Conservation (phyloP, 2,888 invertebrate genomes). For the Protonemura montana region DNA sequence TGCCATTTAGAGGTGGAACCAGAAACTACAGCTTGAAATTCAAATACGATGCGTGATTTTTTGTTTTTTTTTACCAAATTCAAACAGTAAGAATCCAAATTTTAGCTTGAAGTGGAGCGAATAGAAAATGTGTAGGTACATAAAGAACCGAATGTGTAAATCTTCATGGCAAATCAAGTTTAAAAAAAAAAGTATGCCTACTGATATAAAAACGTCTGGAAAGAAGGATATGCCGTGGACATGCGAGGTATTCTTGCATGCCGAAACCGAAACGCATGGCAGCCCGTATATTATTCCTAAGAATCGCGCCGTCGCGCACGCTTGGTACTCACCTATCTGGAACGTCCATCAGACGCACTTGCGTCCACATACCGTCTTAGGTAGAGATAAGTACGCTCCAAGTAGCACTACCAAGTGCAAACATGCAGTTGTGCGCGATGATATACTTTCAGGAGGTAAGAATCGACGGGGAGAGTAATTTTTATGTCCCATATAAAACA, state of each 20-base stretch:
- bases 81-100: not conserved
- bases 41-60: no score
- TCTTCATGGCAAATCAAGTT: not conserved
- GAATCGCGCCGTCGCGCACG: not conserved
- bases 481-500: not conserved
- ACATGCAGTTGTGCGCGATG: no score
- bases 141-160: not conserved
- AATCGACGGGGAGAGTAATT: not conserved
- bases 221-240: not conserved
- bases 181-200: not conserved
- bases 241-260: not conserved
- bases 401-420: no score
- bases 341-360: not conserved
- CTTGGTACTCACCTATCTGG: not conserved
- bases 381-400: no score
- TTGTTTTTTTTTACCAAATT: not conserved
- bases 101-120: constrained; percentile 2
- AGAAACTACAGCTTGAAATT: not conserved
- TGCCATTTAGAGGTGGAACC: not conserved
- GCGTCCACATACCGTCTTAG: no score
- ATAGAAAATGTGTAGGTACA: not conserved
- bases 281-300: not conserved
- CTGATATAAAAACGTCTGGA: not conserved
- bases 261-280: not conserved
- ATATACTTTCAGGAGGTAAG: no score